Base-by-base conservation (phyloP, 2,113 vertebrate species). In the Felis chaus region DNA sequence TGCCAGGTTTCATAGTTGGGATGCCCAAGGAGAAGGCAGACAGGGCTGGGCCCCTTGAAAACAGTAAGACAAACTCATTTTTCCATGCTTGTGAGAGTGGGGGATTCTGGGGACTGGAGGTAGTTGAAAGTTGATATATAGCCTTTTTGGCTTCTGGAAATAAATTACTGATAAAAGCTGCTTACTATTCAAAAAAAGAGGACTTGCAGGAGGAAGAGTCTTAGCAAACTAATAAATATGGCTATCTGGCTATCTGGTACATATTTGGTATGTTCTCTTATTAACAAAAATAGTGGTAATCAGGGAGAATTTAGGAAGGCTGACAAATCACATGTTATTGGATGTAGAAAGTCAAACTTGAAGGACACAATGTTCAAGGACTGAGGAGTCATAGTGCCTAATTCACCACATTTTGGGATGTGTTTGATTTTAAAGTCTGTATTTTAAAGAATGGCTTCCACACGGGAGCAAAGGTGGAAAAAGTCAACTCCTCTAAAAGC, bases 381-480 rank as follows among this genome's bases (percentile, higher is more conserved):
- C 53, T 1, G 3, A 93, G 55, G 39, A 31, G 63, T 81, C 50
- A 6, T 7, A 33, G 81, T 71, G 25, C n/a, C 41, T 29, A 74
- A 19, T 85, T 82, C 0, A 33, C 33, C n/a, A 39, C 41, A 33
- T 89, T 45, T 83, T 45, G 79, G 33, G 29, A 55, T 41, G 73
- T 14, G 63, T 55, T 97, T 92, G n/a, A 85, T 53, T 92, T 86
- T 50, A 48, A 93, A 91, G 53, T 55, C 45, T 57, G 39, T 53
- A 68, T 87, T 92, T 92, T 90, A 73, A 94, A 95, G 90, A 94
- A 41, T 55, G 27, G 3, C 16, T 94, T 95, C 82, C 39, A 92
- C 23, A 15, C 1, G 83, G 33, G 69, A 9, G 45, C 65, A 87
- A 90, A 94, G 63, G 83, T 71, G 53, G 95, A 86, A 86, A 81